These are phyloP conservation scores for Smithornis capensis DNA, from an alignment of 2,113 vertebrate species.

Conservation along the genomic window DNA sequence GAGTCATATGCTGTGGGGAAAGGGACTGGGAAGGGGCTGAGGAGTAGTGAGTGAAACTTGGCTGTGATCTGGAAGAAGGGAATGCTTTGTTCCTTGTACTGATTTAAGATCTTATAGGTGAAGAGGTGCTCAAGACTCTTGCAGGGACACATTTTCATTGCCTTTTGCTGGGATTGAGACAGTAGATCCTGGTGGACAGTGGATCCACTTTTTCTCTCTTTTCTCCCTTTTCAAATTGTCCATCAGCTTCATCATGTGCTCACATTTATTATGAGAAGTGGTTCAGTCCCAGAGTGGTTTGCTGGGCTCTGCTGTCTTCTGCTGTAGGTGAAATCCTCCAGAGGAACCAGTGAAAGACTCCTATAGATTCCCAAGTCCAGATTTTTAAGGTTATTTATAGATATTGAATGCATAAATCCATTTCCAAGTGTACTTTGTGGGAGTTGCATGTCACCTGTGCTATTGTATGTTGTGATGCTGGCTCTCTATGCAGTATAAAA, in stretches of 20 bases:
- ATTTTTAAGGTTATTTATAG: not conserved
- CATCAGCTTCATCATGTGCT: not conserved
- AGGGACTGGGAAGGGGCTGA: not conserved
- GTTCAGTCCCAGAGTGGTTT: not conserved
- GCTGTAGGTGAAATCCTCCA: not conserved
- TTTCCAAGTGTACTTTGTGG: not conserved
- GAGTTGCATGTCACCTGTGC: not conserved
- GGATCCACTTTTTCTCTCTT: not conserved
- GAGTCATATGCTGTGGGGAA: not conserved
- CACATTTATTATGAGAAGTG: not conserved
- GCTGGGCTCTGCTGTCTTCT: not conserved
- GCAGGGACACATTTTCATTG: not conserved
- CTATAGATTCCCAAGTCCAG: not conserved
- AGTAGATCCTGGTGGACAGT: not conserved
- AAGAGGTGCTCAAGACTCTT: not conserved
- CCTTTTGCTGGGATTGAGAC: not conserved
- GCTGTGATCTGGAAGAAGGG: not conserved
- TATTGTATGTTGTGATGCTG: not conserved
- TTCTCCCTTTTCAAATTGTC: not conserved
- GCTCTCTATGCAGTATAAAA: not conserved
- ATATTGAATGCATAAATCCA: not conserved
- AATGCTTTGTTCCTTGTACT: not conserved
- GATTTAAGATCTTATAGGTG: not conserved
- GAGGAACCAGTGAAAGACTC: not conserved
- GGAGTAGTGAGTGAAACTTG: not conserved